These are phyloP conservation scores for Azemiops feae DNA, from an alignment of 2,113 vertebrate genomes.

Conservation along the genomic window DNA sequence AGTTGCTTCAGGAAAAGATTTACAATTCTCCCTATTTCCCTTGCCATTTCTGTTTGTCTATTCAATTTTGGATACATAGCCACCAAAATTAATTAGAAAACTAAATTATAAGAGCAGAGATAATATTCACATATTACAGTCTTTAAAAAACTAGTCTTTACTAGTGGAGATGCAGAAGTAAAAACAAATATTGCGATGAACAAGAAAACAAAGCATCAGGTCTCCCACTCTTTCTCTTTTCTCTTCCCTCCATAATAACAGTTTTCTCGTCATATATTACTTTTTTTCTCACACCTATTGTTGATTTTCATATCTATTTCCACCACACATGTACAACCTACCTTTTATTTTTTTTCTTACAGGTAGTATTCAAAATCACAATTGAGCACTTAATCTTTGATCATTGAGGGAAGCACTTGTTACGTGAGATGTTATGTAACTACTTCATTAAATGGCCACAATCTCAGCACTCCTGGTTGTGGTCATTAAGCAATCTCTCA, in stretches of 20 bases:
- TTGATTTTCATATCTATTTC: background rate
- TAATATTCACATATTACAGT: conserved; percentile 48
- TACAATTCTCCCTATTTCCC: conserved; percentile 52
- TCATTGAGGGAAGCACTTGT: background rate
- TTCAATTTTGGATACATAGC: conserved; percentile 51
- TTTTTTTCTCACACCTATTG: background rate
- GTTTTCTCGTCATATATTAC: background rate
- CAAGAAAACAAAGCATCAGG: conserved; percentile 12
- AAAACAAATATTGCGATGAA: conserved; percentile 36
- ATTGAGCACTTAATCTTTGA: background rate
- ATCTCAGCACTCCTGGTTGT: background rate
- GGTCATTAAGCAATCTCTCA: background rate
- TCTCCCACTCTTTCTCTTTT: background rate
- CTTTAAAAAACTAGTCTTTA: conserved; percentile 56
- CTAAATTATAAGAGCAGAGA: conserved; percentile 67
- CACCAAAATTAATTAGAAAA: background rate
- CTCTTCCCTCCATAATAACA: background rate
- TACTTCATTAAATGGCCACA: background rate
- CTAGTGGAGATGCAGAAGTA: conserved; percentile 26
- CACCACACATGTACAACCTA: background rate
- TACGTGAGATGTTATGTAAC: background rate
- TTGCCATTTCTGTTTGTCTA: conserved; percentile 34
- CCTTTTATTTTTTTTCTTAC: background rate
- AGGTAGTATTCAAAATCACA: background rate
- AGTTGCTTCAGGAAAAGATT: conserved; percentile 23